Evolutionary conservation across 2,797 vertebrate genomes (phyloP).

Genomic region (Sparus aurata): DNA sequence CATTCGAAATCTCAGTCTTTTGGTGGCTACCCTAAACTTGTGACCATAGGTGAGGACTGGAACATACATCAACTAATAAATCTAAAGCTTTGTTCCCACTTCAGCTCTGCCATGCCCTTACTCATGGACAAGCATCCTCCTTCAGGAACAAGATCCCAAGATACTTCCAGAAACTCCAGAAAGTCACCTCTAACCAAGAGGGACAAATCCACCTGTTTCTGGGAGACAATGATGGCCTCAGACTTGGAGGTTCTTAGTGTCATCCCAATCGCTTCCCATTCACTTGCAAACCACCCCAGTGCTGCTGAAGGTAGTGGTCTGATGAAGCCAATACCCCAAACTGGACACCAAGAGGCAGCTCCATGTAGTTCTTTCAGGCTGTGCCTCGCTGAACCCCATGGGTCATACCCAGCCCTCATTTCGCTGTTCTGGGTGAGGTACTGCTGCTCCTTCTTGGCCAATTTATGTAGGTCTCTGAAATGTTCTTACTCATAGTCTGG

Average conservation of each 20-base stretch:
- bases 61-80: not conserved
- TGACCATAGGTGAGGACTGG: not conserved
- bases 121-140: no score
- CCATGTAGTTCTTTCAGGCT: no score
- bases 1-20: not conserved
- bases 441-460: not conserved
- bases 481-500: not conserved
- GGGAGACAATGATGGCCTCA: not conserved
- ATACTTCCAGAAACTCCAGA: no score
- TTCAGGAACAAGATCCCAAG: no score
- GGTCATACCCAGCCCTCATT: not conserved
- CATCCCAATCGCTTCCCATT: not conserved
- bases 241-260: not conserved
- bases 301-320: no score
- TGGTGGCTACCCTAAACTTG: not conserved
- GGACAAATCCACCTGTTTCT: no score
- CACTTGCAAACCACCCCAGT: not conserved
- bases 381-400: no score
- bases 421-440: not conserved
- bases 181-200: no score
- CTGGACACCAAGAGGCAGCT: not conserved
- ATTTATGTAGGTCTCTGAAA: not conserved
- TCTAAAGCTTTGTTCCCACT: not conserved
- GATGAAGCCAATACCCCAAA: not conserved
- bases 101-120: not conserved